Evolutionary conservation across 2,888 invertebrate genomes (phyloP).

Genomic region (Incurvaria masculella): DNA sequence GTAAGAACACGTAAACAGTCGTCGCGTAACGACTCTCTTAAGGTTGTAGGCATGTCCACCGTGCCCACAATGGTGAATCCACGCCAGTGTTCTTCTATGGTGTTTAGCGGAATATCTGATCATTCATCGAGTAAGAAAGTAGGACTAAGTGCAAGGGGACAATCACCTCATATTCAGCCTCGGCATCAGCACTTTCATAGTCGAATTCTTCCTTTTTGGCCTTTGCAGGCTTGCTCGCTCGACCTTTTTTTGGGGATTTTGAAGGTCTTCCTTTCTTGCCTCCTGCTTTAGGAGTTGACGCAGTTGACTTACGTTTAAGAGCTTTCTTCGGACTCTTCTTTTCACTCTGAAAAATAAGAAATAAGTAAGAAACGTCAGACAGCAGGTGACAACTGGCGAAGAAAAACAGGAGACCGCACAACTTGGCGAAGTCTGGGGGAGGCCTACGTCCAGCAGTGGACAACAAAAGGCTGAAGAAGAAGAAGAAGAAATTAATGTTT

Average conservation of each 20-base stretch:
- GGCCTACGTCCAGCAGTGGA: no score
- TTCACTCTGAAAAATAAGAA: constrained; percentile 15
- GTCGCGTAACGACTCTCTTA: no score
- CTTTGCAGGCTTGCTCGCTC: constrained; percentile 24
- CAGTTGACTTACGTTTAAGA: background rate
- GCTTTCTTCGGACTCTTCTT: constrained; percentile 24
- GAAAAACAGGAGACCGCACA: no score
- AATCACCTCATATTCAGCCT: constrained; percentile 59
- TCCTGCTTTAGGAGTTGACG: background rate
- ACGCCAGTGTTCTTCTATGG: background rate
- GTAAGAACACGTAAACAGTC: no score
- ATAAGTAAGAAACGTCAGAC: no score
- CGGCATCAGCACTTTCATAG: constrained; percentile 48
- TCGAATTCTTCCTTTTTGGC: constrained; percentile 35
- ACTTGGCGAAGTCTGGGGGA: no score
- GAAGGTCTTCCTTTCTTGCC: constrained; percentile 26
- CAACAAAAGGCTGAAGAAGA: no score
- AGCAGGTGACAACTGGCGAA: no score
- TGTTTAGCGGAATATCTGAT: background rate
- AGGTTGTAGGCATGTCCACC: no score
- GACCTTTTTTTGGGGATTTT: constrained; percentile 20
- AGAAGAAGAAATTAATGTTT: no score
- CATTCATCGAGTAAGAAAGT: background rate
- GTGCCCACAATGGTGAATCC: no score
- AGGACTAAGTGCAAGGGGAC: no score